These are phyloP conservation scores for Ptilodon capucinus DNA, from an alignment of 2,888 invertebrate genomes.

Conservation along the genomic window DNA sequence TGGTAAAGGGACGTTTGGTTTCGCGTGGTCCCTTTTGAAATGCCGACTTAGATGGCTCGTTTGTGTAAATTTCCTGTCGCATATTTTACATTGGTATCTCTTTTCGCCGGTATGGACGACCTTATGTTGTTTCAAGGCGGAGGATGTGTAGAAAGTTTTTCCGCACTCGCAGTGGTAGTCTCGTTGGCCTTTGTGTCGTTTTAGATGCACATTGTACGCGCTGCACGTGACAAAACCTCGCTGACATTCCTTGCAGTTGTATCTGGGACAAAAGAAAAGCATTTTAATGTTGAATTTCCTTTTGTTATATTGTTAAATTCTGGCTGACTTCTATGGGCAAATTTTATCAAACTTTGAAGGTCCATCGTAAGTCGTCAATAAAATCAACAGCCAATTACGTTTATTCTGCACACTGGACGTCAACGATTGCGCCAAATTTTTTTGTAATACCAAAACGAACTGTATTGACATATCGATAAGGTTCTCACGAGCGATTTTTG, in stretches of 20 bases:
- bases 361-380: no score
- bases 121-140: slow-evolving; percentile 69
- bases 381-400: no score
- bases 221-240: slow-evolving; percentile 73
- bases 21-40: slow-evolving; percentile 69
- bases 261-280: slow-evolving; percentile 41
- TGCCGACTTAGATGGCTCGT: slow-evolving; percentile 71
- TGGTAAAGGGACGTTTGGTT: slow-evolving; percentile 60
- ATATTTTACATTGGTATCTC: slow-evolving; percentile 72
- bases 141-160: slow-evolving; percentile 74
- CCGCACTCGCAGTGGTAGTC: slow-evolving; percentile 76
- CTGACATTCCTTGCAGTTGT: slow-evolving; percentile 67
- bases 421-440: no score
- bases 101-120: slow-evolving; percentile 75
- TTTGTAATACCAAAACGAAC: no score
- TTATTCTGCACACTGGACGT: no score
- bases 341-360: no score
- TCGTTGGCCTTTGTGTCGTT: slow-evolving; percentile 70
- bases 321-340: no score
- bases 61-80: slow-evolving; percentile 71
- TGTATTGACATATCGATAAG: no score
- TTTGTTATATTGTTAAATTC: no score
- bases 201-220: slow-evolving; percentile 68
- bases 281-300: neutral
- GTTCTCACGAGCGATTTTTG: no score